These are phyloP conservation scores for Malacoctenus gilli DNA, from an alignment of 2,797 vertebrate species.

Conservation along the genomic window DNA sequence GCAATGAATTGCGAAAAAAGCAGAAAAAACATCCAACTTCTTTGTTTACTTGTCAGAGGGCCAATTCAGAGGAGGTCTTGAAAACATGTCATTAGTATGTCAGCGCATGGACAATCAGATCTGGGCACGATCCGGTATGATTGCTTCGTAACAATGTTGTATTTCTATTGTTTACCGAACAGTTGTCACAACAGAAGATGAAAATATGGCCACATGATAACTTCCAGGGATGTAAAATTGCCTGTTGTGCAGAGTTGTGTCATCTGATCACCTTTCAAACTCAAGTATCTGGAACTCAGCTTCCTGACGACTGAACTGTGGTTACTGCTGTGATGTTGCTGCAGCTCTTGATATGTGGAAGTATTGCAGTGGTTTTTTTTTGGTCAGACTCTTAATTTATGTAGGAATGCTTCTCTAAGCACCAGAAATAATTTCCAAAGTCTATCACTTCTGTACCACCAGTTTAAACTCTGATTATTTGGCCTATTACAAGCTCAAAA, in stretches of 20 bases:
- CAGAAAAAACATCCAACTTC: conserved; percentile 2
- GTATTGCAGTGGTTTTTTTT: conserved; percentile 3
- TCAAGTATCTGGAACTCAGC: background rate
- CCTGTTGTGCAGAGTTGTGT: background rate
- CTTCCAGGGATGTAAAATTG: background rate
- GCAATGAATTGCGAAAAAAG: conserved; percentile 1
- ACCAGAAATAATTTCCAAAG: conserved; percentile 8
- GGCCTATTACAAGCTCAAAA: conserved; percentile 19
- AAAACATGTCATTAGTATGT: background rate
- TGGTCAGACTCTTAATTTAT: conserved; percentile 4
- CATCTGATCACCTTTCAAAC: background rate
- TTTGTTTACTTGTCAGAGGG: background rate
- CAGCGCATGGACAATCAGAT: background rate
- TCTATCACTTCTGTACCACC: conserved; percentile 11
- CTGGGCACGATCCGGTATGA: background rate
- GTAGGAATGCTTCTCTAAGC: background rate
- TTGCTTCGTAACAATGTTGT: background rate
- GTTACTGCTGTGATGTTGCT: background rate
- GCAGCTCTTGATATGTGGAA: background rate
- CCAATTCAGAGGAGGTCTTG: background rate
- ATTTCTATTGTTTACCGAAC: background rate
- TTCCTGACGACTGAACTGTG: background rate
- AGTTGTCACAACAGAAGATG: background rate
- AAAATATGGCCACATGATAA: background rate
- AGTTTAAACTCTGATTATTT: conserved; percentile 43